phyloP scores from a whole-genome alignment of 1,140 invertebrate genomes.

The Armadillidium nasatum region DNA sequence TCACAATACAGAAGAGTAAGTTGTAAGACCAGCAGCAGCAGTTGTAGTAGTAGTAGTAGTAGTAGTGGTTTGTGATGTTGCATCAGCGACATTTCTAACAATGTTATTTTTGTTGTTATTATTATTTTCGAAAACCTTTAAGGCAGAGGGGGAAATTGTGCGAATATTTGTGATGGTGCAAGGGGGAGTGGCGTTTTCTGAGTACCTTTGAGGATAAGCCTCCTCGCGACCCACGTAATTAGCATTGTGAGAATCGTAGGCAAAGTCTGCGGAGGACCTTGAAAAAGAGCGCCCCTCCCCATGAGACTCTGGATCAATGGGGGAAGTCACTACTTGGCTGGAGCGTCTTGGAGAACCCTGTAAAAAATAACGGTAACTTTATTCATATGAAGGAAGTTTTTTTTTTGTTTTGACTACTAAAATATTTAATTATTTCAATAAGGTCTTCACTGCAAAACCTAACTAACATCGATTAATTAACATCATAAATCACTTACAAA shows the following conservation, averaged over 20 bases:
- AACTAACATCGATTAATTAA: too few relatives aligned
- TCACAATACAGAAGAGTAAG: neutral
- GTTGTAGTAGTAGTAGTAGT: too few relatives aligned
- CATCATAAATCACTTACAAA: too few relatives aligned
- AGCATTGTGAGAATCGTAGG: neutral
- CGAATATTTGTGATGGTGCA: neutral
- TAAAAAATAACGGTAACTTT: neutral
- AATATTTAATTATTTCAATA: too few relatives aligned
- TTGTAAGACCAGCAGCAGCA: neutral
- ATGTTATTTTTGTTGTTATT: neutral
- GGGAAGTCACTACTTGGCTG: neutral
- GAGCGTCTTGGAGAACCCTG: neutral
- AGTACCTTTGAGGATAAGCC: neutral
- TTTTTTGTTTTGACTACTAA: too few relatives aligned
- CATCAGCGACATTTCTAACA: neutral
- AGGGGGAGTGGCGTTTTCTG: neutral
- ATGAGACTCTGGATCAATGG: neutral
- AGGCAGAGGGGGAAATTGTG: neutral
- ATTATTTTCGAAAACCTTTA: neutral
- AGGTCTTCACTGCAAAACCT: too few relatives aligned
- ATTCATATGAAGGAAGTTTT: too few relatives aligned
- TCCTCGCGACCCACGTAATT: neutral
- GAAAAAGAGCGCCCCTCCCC: neutral
- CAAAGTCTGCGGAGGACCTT: neutral
- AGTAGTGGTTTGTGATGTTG: too few relatives aligned